These are phyloP conservation scores for Pseudomyrmex cubaensis DNA, from an alignment of 1,140 invertebrate species.

Conservation along the genomic window DNA sequence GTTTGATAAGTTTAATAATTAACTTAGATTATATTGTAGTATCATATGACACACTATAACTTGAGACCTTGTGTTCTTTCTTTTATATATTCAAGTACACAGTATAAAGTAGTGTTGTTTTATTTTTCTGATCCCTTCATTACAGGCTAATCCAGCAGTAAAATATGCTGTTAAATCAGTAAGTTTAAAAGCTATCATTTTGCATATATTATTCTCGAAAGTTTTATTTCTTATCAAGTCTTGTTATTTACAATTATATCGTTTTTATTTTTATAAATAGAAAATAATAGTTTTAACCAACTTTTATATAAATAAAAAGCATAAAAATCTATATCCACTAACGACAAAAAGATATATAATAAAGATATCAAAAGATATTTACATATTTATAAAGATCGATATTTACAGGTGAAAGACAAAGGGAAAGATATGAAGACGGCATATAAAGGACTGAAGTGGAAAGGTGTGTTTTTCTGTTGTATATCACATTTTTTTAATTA, in stretches of 20 bases:
- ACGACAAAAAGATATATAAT: too few species aligned
- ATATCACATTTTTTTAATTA: conserved; percentile 14
- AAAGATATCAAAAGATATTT: too few species aligned
- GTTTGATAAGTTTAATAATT: background rate
- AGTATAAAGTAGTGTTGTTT: conserved; percentile 11
- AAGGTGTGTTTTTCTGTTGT: conserved; percentile 80
- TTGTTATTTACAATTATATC: conserved; percentile 21
- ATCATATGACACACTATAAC: background rate
- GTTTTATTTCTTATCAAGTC: too few species aligned
- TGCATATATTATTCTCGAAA: background rate
- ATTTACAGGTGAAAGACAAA: conserved; percentile 89
- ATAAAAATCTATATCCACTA: too few species aligned
- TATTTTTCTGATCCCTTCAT: conserved; percentile 69
- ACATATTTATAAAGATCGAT: conserved; percentile 9
- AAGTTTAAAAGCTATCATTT: conserved; percentile 78
- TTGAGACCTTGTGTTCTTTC: background rate
- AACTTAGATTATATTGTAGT: background rate
- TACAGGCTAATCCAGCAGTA: conserved; percentile 92
- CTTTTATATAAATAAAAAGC: too few species aligned
- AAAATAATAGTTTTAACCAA: too few species aligned
- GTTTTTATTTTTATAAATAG: background rate
- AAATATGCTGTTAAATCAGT: conserved; percentile 93
- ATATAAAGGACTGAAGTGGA: conserved; percentile 91
- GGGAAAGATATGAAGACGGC: conserved; percentile 91
- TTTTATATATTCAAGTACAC: background rate